Evolutionary conservation across 2,888 invertebrate species (phyloP).

Genomic region (Pollenia angustigena): DNA sequence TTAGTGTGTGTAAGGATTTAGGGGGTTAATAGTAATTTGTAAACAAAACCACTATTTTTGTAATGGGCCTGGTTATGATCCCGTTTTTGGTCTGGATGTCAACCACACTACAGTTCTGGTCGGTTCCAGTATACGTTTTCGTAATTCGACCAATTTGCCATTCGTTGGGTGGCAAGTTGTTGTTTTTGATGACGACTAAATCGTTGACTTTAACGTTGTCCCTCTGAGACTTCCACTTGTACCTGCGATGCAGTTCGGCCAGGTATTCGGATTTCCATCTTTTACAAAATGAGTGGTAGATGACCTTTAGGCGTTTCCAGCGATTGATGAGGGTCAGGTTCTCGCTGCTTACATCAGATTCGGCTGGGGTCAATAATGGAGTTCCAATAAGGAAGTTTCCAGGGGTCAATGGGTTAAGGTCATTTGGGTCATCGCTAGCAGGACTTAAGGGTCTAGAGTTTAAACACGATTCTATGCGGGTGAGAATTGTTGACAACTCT

Average conservation of each 20-base stretch:
- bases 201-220: conserved; percentile 34
- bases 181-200: conserved; percentile 54
- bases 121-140: conserved; percentile 16
- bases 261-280: conserved; percentile 48
- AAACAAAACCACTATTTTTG: no score
- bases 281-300: conserved; percentile 24
- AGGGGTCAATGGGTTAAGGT: no score
- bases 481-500: neutral
- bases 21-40: no score
- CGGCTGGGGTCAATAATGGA: no score
- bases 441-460: no score
- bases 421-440: no score
- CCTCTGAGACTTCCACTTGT: conserved; percentile 54
- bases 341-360: no score
- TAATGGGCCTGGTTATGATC: no score
- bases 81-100: conserved; percentile 6
- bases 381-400: no score
- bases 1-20: no score
- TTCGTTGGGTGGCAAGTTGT: conserved; percentile 47
- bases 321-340: neutral
- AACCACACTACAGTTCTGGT: conserved; percentile 31
- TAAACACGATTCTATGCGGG: no score
- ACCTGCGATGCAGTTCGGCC: conserved; percentile 42
- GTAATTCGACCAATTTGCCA: conserved; percentile 46
- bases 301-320: conserved; percentile 16